Conservation (phyloP, 1,140 invertebrate genomes). For the Atta texana region DNA sequence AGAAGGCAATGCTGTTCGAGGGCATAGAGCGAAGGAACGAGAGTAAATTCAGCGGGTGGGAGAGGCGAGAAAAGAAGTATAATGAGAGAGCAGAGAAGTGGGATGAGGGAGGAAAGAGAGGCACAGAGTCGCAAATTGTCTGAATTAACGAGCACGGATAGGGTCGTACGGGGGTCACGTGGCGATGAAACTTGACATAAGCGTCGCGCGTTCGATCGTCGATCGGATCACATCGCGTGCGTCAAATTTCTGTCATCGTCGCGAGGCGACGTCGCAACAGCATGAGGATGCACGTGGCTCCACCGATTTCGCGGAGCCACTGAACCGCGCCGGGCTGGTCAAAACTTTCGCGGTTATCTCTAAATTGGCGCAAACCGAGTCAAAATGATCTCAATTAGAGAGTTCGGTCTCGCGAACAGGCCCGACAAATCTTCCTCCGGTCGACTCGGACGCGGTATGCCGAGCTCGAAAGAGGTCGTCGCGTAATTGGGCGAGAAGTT, state of each 20-base stretch:
- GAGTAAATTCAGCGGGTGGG: slow-evolving; percentile 28
- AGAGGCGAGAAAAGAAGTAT: slow-evolving; percentile 55
- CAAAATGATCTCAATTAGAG: slow-evolving; percentile 81
- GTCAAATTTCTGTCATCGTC: not conserved
- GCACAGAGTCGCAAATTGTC: slow-evolving; percentile 81
- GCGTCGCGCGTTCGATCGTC: not conserved
- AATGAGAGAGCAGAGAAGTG: slow-evolving; percentile 60
- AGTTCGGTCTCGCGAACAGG: slow-evolving; percentile 52
- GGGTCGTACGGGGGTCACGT: slow-evolving; percentile 77
- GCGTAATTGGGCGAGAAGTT: slow-evolving; percentile 58
- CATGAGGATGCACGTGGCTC: not conserved
- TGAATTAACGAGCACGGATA: slow-evolving; percentile 81
- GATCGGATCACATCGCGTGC: not conserved
- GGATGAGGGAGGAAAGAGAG: slow-evolving; percentile 60
- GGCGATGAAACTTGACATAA: slow-evolving; percentile 77
- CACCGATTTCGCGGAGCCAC: not conserved
- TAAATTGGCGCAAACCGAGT: slow-evolving; percentile 80
- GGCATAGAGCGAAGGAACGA: slow-evolving; percentile 12
- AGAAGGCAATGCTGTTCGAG: not conserved
- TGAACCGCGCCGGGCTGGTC: slow-evolving; percentile 61
- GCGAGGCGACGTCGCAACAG: not conserved
- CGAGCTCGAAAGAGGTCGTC: slow-evolving; percentile 55
- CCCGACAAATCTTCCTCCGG: slow-evolving; percentile 58
- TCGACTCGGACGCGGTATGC: slow-evolving; percentile 20
- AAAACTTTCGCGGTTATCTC: slow-evolving; percentile 74